Evolutionary conservation across 1,140 invertebrate genomes (phyloP), one percentile per base, ranked within the genome.

Genomic region (Lucilia sericata): DNA sequence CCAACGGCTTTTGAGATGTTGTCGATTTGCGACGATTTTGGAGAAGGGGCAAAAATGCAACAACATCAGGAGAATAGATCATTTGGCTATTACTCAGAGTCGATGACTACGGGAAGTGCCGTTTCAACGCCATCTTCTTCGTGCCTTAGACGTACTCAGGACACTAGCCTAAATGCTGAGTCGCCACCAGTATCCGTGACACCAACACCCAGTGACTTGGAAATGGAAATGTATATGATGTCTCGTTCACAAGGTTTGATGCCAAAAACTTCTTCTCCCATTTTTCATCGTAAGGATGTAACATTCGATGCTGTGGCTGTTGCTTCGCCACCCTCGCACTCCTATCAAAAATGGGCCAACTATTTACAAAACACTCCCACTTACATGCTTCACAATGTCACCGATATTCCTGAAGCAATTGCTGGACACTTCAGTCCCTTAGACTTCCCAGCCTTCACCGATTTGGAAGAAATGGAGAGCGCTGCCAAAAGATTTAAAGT

Each of bases 141-240:
- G 2, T 74, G n/a, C 80, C 19, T 42, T 51, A 81, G 76, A 74
- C 84, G 76, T 49, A 80, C 76, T 2, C 76, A 80, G 47, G 51
- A 74, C 30, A 82, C 36, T 10, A 81, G 47, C n/a, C 5, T 25
- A 12, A 9, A 10, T 1, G 14, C 36, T 0, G 60, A 74, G 14
- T 21, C 1, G 19, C 14, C 8, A 12, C 19, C 5, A 19, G 30
- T 74, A 34, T 19, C 84, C 7, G 8, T 76, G 1, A 82, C 78
- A 80, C 76, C 42, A 17, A 13, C 42, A 2, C 42, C 76, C n/a
- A 80, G 19, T 13, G 88, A 90, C 47, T 84, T 90, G 5, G 87
- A 90, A 82, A 90, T 89, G 89, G 89, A 90, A 80, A 90, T 90
- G 87, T 87, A 86, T 42, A 90, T 90, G 89, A 88, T 90, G 87